phyloP scores from a whole-genome alignment of 2,888 invertebrate genomes.

The Acheta domesticus region DNA sequence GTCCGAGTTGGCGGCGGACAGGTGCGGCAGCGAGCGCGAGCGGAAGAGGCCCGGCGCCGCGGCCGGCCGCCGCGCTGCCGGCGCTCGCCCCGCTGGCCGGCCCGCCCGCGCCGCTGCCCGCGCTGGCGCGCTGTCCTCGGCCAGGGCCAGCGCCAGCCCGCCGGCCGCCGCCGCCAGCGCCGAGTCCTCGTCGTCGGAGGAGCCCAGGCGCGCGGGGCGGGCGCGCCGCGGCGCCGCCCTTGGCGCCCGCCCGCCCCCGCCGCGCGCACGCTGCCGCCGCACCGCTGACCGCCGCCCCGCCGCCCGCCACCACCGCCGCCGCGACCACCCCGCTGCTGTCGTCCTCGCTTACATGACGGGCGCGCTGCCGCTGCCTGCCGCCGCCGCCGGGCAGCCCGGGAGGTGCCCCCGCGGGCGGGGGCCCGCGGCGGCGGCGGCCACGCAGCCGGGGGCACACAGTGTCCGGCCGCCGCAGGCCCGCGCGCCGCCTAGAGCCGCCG shows the following conservation, averaged over 20 bases:
- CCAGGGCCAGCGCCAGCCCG: constrained; percentile 40
- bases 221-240: constrained; percentile 31
- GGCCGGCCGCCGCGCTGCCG: neutral
- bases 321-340: neutral
- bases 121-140: constrained; percentile 57
- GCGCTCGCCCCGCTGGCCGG: constrained; percentile 40
- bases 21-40: constrained; percentile 65
- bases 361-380: constrained; percentile 27
- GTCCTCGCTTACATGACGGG: neutral
- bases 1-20: constrained; percentile 51
- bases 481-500: constrained; percentile 41
- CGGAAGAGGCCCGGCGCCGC: constrained; percentile 57
- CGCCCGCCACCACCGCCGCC: neutral
- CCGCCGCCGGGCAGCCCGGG: constrained; percentile 34
- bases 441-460: constrained; percentile 51
- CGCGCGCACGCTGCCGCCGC: constrained; percentile 44
- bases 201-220: constrained; percentile 33
- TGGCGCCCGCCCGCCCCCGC: constrained; percentile 51
- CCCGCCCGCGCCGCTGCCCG: constrained; percentile 54
- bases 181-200: constrained; percentile 35
- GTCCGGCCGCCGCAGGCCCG: constrained; percentile 40
- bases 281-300: constrained; percentile 37
- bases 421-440: constrained; percentile 30
- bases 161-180: constrained; percentile 26
- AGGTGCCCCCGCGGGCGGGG: constrained; percentile 30